Base-by-base conservation (phyloP, 2,888 invertebrate genomes). In the Luperina testacea region DNA sequence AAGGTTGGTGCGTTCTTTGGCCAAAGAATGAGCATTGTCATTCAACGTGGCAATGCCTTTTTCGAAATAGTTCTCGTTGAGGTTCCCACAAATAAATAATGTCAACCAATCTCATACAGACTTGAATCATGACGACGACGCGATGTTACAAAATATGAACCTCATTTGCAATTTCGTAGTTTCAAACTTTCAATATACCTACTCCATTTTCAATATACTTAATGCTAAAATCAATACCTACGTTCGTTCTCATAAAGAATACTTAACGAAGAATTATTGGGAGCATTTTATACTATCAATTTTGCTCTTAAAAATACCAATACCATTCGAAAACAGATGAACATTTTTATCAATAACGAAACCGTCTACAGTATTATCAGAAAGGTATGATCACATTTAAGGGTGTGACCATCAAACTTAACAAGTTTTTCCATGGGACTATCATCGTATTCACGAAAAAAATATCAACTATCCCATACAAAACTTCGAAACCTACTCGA, bases 191-290 rank as follows among this genome's bases (percentile, higher is more conserved):
- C 38, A 38, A 38, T 38, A 38, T 38, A 38, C 2, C 38, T 61
- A 42, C 11, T 70, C 32, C 17, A n/a, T 72, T 45, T 32, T 72
- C 17, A 72, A 2, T 32, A 32, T 1, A 32, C 32, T 2, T 24
- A 24, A 32, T 15, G 11, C 15, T 8, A 27, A 59, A 45, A 73
- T 48, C 5, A 20, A 72, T 27, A 76, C 38, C 20, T 27, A 9
- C 17, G 17, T 27, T 9, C 11, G 38, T 17, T 11, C 61, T 17
- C 27, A 63, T 63, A 76, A 63, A 76, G 15, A 38, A 73, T 73
- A 38, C 38, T 75, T 61, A 51, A 17, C 15, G 11, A 48, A 73
- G 20, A 76, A 9, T 27, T 76, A 42, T 74, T 63, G 20, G n/a
- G 1, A 63, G 38, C 20, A 51, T 51, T 9, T 69, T 38, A 24